Evolutionary conservation across 2,888 invertebrate genomes (phyloP).

Genomic region (Lithodes maja): DNA sequence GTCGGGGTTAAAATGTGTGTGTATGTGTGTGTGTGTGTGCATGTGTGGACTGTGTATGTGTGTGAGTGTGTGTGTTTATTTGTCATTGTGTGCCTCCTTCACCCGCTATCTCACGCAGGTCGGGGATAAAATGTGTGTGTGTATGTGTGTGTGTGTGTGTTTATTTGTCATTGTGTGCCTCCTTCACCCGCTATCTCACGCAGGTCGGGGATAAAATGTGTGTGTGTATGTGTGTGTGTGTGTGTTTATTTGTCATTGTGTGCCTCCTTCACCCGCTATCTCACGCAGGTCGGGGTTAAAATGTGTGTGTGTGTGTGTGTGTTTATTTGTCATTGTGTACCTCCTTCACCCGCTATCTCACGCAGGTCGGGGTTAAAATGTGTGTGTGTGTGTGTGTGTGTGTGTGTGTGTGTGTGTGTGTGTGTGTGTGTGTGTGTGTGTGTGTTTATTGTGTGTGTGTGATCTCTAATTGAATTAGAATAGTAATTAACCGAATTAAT

Average conservation of each 20-base stretch:
- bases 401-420: conserved; percentile 2
- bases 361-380: neutral
- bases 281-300: neutral
- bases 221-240: conserved; percentile 5
- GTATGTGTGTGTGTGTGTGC: neutral
- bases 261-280: neutral
- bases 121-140: too few relatives aligned
- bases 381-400: conserved; percentile 14
- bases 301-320: neutral
- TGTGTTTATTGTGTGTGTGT: neutral
- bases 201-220: neutral
- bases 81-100: too few relatives aligned
- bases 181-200: neutral
- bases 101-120: too few relatives aligned
- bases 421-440: neutral
- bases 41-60: neutral
- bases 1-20: neutral
- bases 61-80: neutral
- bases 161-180: conserved; percentile 40
- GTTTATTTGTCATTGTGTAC: conserved; percentile 43
- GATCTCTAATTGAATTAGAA: too few relatives aligned
- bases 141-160: neutral
- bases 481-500: too few relatives aligned
- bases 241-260: conserved; percentile 40
- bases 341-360: neutral